Conservation (phyloP, 2,888 invertebrate genomes). For the Mimachlamys varia region DNA sequence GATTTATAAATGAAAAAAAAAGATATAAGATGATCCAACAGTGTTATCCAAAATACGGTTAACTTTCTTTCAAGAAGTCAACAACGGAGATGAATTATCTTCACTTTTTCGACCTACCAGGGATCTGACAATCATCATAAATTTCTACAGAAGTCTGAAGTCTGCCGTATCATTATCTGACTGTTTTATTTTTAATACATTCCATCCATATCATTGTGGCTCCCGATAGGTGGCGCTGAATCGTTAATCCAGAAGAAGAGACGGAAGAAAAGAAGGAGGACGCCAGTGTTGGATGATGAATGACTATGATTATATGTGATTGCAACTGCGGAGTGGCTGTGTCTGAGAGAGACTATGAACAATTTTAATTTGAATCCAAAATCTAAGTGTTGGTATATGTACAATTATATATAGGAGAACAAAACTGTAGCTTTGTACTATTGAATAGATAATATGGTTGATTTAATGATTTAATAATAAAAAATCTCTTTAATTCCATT, state of each 20-base stretch:
- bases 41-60: background rate
- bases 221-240: background rate
- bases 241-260: background rate
- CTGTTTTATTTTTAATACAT: background rate
- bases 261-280: background rate
- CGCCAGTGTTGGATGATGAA: background rate
- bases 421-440: background rate
- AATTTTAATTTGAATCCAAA: background rate
- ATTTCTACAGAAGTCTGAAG: background rate
- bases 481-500: background rate
- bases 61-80: background rate
- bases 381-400: background rate
- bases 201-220: conserved; percentile 6
- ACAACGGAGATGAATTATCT: background rate
- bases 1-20: background rate
- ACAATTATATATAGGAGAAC: background rate
- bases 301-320: background rate
- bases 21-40: background rate
- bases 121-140: background rate
- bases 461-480: conserved; percentile 18
- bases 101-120: background rate
- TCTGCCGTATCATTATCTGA: background rate
- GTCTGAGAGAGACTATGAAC: background rate
- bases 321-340: background rate
- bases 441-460: background rate